Base-by-base conservation (phyloP, 1,140 invertebrate species). In the Bacillus rossius region DNA sequence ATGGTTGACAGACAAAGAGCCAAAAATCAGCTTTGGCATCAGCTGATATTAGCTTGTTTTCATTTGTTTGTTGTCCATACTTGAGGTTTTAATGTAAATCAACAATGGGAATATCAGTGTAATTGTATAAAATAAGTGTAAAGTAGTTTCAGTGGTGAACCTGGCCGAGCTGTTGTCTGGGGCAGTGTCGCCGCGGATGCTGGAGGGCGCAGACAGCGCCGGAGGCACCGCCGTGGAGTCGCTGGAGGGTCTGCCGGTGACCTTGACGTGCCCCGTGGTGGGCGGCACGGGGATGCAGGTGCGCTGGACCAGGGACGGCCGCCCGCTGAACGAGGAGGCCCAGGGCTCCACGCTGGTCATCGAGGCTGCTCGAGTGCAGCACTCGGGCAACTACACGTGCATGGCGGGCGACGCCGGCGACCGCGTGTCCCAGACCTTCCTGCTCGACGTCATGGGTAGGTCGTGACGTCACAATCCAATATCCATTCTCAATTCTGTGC, bases 331-430 rank as follows among this genome's bases (percentile, higher is more conserved):
- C 19, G 53, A 47, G 49, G 57, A 51, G 48, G 59, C 49, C 14
- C 22, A 43, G 10, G 60, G 60, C 23, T 23, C 48, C 14, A 26
- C 13, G 17, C 49, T 63, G 40, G 13, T 25, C 14, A 57, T 57
- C 26, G 23, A 26, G 22, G 40, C 47, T 34, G 49, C 43, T 52
- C 16, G 3, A 23, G 13, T 22, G 8, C 50, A 64, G 3, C 57
- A 69, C 52, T 55, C 60, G 25, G 68, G 68, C 5, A 61, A 63
- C 47, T 68, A 68, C 50, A 63, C 63, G 17, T 70, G 68, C 38
- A 34, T 61, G 2, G 67, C 65, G 5, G 59, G 59, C 19, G 67
- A 68, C 55, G 20, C 45, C 3, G 68, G 62, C 16, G 64, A 61
- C 16, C 53, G 41, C 34, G 16, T 57, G 2, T 43, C 55, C 23